Evolutionary conservation across 2,888 invertebrate species (phyloP), one percentile per base, ranked within the genome.

Genomic region (Zeuzera pyrina): DNA sequence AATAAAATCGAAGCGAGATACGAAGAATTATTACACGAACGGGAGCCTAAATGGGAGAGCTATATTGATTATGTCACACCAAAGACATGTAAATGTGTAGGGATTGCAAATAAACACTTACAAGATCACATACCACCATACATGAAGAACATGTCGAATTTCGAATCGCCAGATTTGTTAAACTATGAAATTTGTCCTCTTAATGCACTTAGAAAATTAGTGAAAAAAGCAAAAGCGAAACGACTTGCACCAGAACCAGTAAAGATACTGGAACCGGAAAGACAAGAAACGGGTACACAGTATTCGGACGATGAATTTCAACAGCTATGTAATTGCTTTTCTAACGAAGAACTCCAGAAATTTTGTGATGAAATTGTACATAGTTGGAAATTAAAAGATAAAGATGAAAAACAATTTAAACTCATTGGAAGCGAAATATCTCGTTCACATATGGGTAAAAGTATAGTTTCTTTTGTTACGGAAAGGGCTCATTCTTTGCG

Each of bases 11-110:
- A 49, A 22, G 43, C 57, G 1, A 57, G 67, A 34, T 35, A 35
- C 29, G 33, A 38, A 0, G 65, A 70, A 40, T 38, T 72, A 11
- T 30, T 42, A 5, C 67, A 72, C 31, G 52, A 58, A 39, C 61
- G 71, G 10, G 70, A 74, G 43, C 76, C 78, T 2, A 77, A 76
- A 49, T 64, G 61, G 56, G 61, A 69, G 3, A 69, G 65, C 28
- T 79, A 69, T 39, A 42, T 73, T 15, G 39, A 62, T 26, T 72
- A 58, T 29, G 39, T 68, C 2, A 37, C 52, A 24, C 58, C 76
- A 1, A 57, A 42, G 23, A n/a, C n/a, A n/a, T 79, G 76, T 30
- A 41, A 42, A 25, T 78, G 79, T 43, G 43, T 50, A 2, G 69
- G 64, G 46, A 49, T 31, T 27, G 65, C 62, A 2, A 76, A 74